Base-by-base conservation (phyloP, 2,113 vertebrate species). In the Pygathrix nemaeus region DNA sequence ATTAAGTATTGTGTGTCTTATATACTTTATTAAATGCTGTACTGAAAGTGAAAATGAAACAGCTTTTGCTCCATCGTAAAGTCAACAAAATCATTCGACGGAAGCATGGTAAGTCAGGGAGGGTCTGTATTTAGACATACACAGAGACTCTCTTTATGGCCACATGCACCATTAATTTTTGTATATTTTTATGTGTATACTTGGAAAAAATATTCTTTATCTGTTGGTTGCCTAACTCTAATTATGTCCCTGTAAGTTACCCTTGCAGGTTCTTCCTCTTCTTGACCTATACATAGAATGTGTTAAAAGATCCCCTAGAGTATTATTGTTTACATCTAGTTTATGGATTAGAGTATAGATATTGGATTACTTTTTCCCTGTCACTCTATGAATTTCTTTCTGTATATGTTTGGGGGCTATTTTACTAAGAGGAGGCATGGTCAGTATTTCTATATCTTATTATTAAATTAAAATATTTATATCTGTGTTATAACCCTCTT, bases 91-190 rank as follows among this genome's bases (percentile, higher is more conserved):
- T 45, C 0, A 0, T 78, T 48, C 9, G 14, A 17, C 17, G 66
- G 43, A 78, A 30, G 43, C 43, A 48, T 48, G 43, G 14, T 48
- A 27, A 78, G 27, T 78, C 75, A 48, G 75, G 43, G 14, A 48
- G 40, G 5, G 25, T 30, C 43, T 75, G 23, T 43, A 16, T 61
- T 61, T 50, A 32, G 25, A 23, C 16, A 68, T 23, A 9, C 50
- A 32, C 4, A 4, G 32, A 27, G 66, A 27, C 6, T 11, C 17
- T 68, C 70, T 55, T 73, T 27, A 6, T 3, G 16, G 45, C 35
- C 50, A 11, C 8, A 5, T 5, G 20, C 5, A 8, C 0, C 3
- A n/a, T 21, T 8, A 45, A 11, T 20, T 38, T 32, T 70, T 40
- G 8, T 50, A 9, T 4, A 75, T 95, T 73, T 73, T 3, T 14